Percentiles rank a stretch among this genome's conserved stretches.
These are phyloP conservation scores for Anthopleura xanthogrammica DNA, from an alignment of 92 coral and sea anemone species.

Conservation along the genomic window DNA sequence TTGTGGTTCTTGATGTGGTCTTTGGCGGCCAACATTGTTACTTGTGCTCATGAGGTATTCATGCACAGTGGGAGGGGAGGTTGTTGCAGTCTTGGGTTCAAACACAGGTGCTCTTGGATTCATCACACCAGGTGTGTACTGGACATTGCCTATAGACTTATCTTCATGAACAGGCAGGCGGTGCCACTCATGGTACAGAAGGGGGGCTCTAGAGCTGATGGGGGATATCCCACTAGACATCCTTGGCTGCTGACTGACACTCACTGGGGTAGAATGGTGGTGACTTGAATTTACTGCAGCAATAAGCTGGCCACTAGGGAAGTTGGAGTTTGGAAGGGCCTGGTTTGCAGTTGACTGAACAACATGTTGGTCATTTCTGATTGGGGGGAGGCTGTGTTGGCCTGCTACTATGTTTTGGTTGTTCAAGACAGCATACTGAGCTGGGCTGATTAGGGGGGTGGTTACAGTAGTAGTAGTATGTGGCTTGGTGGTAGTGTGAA, in stretches of 20 bases:
- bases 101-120: conserved; percentile 1
- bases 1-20: background rate
- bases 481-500: background rate
- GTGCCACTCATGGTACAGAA: too few relatives aligned
- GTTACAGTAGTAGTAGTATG: background rate
- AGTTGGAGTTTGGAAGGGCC: background rate
- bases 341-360: background rate
- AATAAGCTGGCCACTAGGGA: background rate
- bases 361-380: background rate
- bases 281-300: background rate
- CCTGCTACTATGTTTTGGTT: background rate
- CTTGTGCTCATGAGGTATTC: background rate
- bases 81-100: background rate
- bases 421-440: conserved; percentile 5
- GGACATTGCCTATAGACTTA: background rate
- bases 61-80: background rate
- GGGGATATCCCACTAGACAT: conserved; percentile 3
- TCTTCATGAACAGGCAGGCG: too few relatives aligned
- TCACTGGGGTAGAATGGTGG: background rate
- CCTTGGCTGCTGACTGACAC: background rate
- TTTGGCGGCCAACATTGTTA: background rate
- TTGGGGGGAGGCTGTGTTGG: background rate
- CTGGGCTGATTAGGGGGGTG: conserved; percentile 1
- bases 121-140: background rate
- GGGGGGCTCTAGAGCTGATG: background rate